A percentile compares a stretch with the other conserved stretches of the same genome.
Conservation (phyloP, 2,797 vertebrate genomes). For the Acipenser transmontanus region DNA sequence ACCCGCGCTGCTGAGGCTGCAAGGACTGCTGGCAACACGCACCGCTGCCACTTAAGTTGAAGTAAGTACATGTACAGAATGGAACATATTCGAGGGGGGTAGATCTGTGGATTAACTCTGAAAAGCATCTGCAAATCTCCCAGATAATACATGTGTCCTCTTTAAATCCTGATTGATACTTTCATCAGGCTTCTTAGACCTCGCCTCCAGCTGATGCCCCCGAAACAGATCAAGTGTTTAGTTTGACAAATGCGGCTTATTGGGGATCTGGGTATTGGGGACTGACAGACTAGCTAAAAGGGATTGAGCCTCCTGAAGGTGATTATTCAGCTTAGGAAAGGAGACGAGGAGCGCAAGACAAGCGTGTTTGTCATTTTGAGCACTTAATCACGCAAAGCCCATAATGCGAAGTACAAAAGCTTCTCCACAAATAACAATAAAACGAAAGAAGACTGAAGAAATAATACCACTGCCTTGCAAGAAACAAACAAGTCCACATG, state of each 20-base stretch:
- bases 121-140: constrained; percentile 57
- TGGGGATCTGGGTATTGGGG: constrained; percentile 44
- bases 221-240: constrained; percentile 73
- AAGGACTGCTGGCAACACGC: constrained; percentile 40
- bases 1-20: background rate
- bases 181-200: constrained; percentile 57
- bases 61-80: constrained; percentile 37
- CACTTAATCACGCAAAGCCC: constrained; percentile 60
- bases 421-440: constrained; percentile 58
- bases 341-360: constrained; percentile 63
- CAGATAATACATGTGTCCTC: constrained; percentile 63
- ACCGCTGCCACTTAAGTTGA: constrained; percentile 38
- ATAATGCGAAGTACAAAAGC: constrained; percentile 49
- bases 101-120: constrained; percentile 51
- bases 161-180: constrained; percentile 67
- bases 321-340: constrained; percentile 80
- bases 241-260: constrained; percentile 72
- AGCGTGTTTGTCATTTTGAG: constrained; percentile 68
- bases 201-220: constrained; percentile 57
- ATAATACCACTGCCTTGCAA: constrained; percentile 35
- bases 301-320: constrained; percentile 56
- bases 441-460: constrained; percentile 53
- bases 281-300: constrained; percentile 48
- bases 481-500: constrained; percentile 20
- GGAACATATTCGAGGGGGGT: constrained; percentile 46